Evolutionary conservation across 2,888 invertebrate genomes (phyloP).

Genomic region (Linnaemya tessellans): DNA sequence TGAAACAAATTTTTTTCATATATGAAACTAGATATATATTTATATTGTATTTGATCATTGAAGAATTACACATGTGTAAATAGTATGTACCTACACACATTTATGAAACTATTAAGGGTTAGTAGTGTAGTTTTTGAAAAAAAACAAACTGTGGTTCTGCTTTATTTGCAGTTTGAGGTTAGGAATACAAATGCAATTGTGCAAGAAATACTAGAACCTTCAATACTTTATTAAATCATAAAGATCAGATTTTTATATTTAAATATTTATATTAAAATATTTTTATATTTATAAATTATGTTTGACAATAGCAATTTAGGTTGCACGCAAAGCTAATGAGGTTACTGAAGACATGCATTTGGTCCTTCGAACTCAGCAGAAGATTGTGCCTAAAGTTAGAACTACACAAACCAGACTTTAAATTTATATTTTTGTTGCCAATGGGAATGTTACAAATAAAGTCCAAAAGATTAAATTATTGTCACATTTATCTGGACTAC

Average conservation of each 20-base stretch:
- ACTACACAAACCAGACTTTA: too few species aligned
- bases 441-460: too few species aligned
- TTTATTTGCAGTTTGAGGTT: constrained; percentile 13
- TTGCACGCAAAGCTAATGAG: too few species aligned
- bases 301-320: constrained; percentile 34
- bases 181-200: constrained; percentile 25
- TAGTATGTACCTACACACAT: neutral
- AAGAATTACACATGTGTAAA: neutral
- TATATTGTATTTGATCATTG: neutral
- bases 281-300: constrained; percentile 21
- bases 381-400: too few species aligned
- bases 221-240: constrained; percentile 26
- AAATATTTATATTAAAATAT: too few species aligned
- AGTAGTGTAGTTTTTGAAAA: neutral
- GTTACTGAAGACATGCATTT: too few species aligned
- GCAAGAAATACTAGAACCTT: constrained; percentile 1
- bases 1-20: neutral
- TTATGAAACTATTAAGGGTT: constrained; percentile 33
- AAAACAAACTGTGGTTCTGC: neutral
- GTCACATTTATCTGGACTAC: too few species aligned
- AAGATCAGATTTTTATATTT: neutral
- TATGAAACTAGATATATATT: constrained; percentile 27
- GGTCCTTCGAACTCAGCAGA: too few species aligned
- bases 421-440: too few species aligned
- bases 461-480: too few species aligned